Conservation (phyloP, 2,797 vertebrate species). For the Urophycis tenuis region DNA sequence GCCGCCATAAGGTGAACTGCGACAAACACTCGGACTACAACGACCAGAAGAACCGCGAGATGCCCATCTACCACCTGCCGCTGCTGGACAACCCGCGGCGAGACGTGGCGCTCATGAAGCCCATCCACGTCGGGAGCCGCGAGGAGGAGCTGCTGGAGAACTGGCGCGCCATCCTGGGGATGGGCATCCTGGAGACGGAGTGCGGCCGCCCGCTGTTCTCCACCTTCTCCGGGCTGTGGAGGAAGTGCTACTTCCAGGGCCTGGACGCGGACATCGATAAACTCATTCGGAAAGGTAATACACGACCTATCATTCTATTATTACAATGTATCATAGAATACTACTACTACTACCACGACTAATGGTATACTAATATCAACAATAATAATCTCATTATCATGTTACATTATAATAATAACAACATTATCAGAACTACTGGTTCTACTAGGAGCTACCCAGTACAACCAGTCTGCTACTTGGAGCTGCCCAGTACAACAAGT, state of each 20-base stretch:
- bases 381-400: background rate
- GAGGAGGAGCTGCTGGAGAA: constrained; percentile 76
- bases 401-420: background rate
- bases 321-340: background rate
- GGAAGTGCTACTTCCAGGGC: constrained; percentile 78
- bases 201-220: constrained; percentile 81
- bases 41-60: constrained; percentile 79
- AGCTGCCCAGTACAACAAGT: no score
- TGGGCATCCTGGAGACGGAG: constrained; percentile 82
- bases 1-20: constrained; percentile 79
- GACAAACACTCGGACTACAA: constrained; percentile 75
- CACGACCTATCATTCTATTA: background rate
- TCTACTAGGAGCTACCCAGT: background rate
- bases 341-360: no score
- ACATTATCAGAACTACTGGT: background rate
- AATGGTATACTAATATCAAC: no score
- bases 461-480: no score
- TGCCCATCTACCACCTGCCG: constrained; percentile 83
- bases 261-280: constrained; percentile 79
- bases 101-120: constrained; percentile 68
- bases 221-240: constrained; percentile 80
- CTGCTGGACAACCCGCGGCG: constrained; percentile 68
- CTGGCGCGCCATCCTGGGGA: constrained; percentile 79
- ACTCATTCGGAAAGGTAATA: constrained; percentile 77
- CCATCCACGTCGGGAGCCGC: constrained; percentile 71